Evolutionary conservation across 2,888 invertebrate genomes (phyloP), one percentile per base, ranked within the genome.

Genomic region (Catocala nupta): DNA sequence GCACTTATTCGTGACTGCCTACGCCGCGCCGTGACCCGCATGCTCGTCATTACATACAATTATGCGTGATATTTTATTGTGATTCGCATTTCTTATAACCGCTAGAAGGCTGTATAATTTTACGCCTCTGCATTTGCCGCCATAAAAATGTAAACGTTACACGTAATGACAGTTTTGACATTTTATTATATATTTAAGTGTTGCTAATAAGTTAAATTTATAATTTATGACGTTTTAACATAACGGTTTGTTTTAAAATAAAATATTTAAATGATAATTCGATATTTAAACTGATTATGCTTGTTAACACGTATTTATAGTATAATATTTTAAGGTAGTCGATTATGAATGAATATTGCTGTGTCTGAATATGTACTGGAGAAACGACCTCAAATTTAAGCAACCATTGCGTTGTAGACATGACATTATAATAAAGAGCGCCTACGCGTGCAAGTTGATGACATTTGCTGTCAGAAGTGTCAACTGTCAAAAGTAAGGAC

Each of bases 371-470:
- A 13, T 16, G 25, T 16, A 47, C 16, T 16, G 12, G 34, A 51
- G 51, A 36, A 51, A 36, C 51, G 12, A 51, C 34, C 12, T 16
- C 5, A 39, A 36, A 47, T 39, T 13, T 42, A 47, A 39, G n/a
- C 39, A 62, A 73, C 48, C 47, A 36, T 45, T 52, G 55, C 53
- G 49, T 45, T 65, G 68, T 71, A 67, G 58, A 67, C 63, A 54
- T 63, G 65, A 11, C 65, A 71, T 57, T 69, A 64, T 65, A 64
- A 65, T 66, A 57, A 55, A 63, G 52, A 44, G 51, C 73, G 66
- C 79, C 78, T 71, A 79, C 78, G 71, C 72, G n/a, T 49, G 16
- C 53, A 64, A 73, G 72, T 77, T 69, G 69, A 65, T 75, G 77
- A 79, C 77, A 75, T 59, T 61, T 1, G 55, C 55, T 69, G 65